Conservation (phyloP, 1,140 invertebrate genomes). For the Trichoplusia ni region DNA sequence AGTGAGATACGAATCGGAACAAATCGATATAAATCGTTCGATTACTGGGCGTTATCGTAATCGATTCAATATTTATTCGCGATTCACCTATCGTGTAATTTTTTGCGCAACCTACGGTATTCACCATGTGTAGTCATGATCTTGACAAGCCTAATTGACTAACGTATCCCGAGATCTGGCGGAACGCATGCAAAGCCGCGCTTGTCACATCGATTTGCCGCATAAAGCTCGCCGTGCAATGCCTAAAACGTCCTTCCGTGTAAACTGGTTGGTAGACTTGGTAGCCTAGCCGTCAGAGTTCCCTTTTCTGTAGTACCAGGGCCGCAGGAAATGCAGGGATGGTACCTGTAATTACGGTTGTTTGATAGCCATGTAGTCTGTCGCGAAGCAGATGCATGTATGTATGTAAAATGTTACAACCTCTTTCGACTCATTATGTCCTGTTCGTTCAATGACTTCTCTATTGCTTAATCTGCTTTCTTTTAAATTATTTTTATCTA, state of each 20-base stretch:
- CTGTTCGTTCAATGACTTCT: too few species aligned
- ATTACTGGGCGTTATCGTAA: slow-evolving; percentile 18
- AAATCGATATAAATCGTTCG: slow-evolving; percentile 13
- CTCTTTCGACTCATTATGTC: too few species aligned
- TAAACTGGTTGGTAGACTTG: slow-evolving; percentile 53
- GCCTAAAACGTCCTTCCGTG: slow-evolving; percentile 65
- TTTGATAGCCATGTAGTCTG: slow-evolving; percentile 3
- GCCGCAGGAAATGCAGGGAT: neutral
- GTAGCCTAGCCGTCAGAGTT: slow-evolving; percentile 31
- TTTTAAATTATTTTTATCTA: too few species aligned
- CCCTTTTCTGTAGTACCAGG: slow-evolving; percentile 20
- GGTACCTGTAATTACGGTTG: slow-evolving; percentile 1
- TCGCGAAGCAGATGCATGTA: neutral
- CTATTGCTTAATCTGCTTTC: too few species aligned
- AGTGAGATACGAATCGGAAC: too few species aligned
- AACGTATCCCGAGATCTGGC: slow-evolving; percentile 35
- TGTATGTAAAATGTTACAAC: neutral
- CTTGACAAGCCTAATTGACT: slow-evolving; percentile 50
- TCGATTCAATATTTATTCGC: slow-evolving; percentile 23
- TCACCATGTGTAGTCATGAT: slow-evolving; percentile 34
- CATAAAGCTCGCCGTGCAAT: slow-evolving; percentile 44
- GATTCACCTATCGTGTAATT: slow-evolving; percentile 23
- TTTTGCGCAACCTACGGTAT: slow-evolving; percentile 25
- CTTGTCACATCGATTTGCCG: slow-evolving; percentile 51
- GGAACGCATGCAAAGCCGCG: slow-evolving; percentile 45